phyloP scores from a whole-genome alignment of 2,113 vertebrate genomes.

The Elephas maximus region DNA sequence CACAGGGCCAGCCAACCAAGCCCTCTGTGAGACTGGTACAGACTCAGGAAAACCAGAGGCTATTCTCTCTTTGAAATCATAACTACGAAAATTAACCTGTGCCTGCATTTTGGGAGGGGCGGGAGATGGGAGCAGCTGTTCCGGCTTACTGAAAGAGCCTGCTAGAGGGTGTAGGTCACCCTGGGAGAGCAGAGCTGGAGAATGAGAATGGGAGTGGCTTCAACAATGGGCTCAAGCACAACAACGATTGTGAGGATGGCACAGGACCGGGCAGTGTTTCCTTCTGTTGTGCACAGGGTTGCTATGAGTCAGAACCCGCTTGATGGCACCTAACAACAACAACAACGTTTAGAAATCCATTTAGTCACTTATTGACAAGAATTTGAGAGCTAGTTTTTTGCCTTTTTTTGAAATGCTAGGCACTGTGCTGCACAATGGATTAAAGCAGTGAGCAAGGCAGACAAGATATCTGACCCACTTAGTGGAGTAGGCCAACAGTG shows the following conservation, averaged over 20 bases:
- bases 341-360: not conserved
- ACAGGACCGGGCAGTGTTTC: too few species aligned
- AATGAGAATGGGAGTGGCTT: accelerated
- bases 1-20: not conserved
- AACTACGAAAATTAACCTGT: not conserved
- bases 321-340: too few species aligned
- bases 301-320: too few species aligned
- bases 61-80: not conserved
- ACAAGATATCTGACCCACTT: too few species aligned
- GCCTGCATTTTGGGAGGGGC: not conserved
- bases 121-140: too few species aligned
- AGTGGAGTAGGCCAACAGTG: not conserved
- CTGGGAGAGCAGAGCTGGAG: not conserved
- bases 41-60: too few species aligned
- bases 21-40: not conserved
- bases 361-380: not conserved
- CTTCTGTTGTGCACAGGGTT: too few species aligned
- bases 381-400: not conserved
- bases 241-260: too few species aligned
- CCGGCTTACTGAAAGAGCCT: not conserved
- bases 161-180: not conserved
- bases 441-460: not conserved
- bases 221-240: too few species aligned
- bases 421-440: not conserved
- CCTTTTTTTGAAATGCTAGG: not conserved